Evolutionary conservation across 2,797 vertebrate genomes (phyloP), one percentile per base, ranked within the genome.

Genomic region (Malacoctenus gilli): DNA sequence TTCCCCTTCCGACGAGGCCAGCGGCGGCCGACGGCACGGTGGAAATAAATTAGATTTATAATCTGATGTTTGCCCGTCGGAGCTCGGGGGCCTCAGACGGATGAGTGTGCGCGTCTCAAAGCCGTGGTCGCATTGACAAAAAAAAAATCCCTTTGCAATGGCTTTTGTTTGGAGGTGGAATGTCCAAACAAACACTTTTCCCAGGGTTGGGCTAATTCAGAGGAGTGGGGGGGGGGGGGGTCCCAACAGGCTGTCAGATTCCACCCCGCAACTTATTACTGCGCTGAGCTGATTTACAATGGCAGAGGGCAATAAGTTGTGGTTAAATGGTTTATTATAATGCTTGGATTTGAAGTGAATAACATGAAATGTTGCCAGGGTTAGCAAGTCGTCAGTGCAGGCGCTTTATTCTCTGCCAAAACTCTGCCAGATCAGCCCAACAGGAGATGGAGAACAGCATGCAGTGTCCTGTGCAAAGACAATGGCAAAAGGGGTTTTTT

Each of bases 401-500:
- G n/a, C n/a, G n/a, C n/a, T n/a, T n/a, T n/a, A n/a, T n/a, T n/a
- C n/a, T n/a, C n/a, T n/a, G n/a, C n/a, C n/a, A n/a, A n/a, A n/a
- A n/a, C n/a, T n/a, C n/a, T n/a, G n/a, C n/a, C n/a, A n/a, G n/a
- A n/a, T n/a, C n/a, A n/a, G n/a, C n/a, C n/a, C n/a, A n/a, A n/a
- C n/a, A 28, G 5, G n/a, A 43, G 65, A 68, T 54, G 15, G 16
- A 18, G 30, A 49, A 59, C 68, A 54, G 46, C 19, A 42, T 75
- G 40, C 40, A 31, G 15, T 8, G 42, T 52, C 40, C 35, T n/a
- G 16, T 71, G 60, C 73, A 68, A 72, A 77, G 77, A 75, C 74
- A 61, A 82, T 82, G 76, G 80, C 83, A 80, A 90, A n/a, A n/a
- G n/a, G 84, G 81, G 79, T 72, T 77, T 75, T 89, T 89, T 89